A percentile compares a stretch with the other conserved stretches of the same genome.
Evolutionary conservation across 2,797 vertebrate species (phyloP).

Genomic region (Sciurus carolinensis): DNA sequence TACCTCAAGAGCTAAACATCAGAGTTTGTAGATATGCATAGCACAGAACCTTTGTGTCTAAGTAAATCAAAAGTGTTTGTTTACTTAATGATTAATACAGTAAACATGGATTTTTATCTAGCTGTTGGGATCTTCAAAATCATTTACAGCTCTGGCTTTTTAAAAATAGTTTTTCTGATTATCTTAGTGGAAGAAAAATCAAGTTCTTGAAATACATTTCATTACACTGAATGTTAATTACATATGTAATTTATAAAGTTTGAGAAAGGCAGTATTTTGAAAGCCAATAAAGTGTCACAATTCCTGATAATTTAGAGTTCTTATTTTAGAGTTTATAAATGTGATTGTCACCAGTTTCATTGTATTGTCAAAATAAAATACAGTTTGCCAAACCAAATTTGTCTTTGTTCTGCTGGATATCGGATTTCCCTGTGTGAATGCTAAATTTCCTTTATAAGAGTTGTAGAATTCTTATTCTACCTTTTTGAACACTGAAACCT

Average conservation of each 20-base stretch:
- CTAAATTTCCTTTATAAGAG: neutral
- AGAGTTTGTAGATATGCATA: neutral
- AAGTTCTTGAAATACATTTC: neutral
- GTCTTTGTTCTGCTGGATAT: neutral
- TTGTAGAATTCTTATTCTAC: neutral
- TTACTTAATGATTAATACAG: neutral
- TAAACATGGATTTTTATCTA: neutral
- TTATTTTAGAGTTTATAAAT: slow-evolving; percentile 3
- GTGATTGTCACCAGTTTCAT: neutral
- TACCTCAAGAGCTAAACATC: neutral
- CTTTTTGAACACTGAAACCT: neutral
- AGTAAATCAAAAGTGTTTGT: neutral
- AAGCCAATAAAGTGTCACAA: neutral
- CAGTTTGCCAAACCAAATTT: neutral
- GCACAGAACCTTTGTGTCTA: neutral
- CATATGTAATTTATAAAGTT: neutral
- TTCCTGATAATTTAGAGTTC: neutral
- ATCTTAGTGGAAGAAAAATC: neutral
- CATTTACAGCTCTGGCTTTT: neutral
- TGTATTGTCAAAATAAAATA: neutral
- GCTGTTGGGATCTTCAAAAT: neutral
- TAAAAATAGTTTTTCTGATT: neutral
- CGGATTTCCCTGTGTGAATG: neutral
- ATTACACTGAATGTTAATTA: neutral
- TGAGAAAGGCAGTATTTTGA: neutral